Conservation (phyloP, 2,113 vertebrate species). For the Pseudopipra pipra region DNA sequence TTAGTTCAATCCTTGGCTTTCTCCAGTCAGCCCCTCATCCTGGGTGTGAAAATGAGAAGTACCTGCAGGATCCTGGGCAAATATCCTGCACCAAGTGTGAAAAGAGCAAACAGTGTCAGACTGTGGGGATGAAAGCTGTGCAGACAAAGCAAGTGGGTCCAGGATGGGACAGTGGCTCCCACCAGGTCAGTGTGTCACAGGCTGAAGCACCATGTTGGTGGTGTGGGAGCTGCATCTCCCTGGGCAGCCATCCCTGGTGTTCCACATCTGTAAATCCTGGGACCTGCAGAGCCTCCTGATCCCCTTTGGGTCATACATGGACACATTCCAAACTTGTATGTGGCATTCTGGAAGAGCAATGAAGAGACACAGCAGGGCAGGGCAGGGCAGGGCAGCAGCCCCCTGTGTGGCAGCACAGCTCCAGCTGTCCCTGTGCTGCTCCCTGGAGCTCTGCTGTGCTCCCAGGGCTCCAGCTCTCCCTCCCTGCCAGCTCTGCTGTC, state of each 20-base stretch:
- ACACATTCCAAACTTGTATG: not conserved
- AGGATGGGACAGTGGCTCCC: not conserved
- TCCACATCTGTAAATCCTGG: not conserved
- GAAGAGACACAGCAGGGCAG: no score
- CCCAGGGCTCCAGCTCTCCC: not conserved
- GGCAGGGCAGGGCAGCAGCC: not conserved
- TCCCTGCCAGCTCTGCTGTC: not conserved
- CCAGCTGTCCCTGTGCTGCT: not conserved
- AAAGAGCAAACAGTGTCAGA: not conserved
- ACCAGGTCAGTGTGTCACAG: not conserved
- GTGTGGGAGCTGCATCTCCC: not conserved
- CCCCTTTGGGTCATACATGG: fast-evolving
- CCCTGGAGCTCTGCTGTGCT: not conserved
- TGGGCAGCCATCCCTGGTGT: not conserved
- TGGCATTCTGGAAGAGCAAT: not conserved
- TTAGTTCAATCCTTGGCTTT: not conserved
- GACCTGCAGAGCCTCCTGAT: not conserved
- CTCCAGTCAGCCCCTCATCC: not conserved
- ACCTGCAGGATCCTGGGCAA: not conserved
- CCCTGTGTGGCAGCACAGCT: not conserved
- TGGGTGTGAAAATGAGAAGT: not conserved
- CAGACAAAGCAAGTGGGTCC: not conserved
- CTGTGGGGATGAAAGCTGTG: not conserved
- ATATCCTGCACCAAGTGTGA: fast-evolving
- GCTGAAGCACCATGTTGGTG: no score